These are phyloP conservation scores for Timema podura DNA, from an alignment of 2,888 invertebrate species.

Conservation along the genomic window DNA sequence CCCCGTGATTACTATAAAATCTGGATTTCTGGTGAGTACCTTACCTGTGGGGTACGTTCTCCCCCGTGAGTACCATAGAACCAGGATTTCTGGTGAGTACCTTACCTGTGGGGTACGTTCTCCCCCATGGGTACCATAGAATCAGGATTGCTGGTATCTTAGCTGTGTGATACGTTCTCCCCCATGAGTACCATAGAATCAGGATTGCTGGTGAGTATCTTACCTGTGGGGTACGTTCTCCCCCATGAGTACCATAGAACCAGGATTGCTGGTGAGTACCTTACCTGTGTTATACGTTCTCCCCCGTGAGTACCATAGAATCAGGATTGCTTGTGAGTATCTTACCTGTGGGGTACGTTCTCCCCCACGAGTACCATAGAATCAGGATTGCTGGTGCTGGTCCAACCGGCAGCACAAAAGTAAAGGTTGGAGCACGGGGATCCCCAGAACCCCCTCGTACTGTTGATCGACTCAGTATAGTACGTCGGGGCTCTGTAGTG, in stretches of 20 bases:
- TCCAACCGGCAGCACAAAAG: slow-evolving; percentile 25
- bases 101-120: background rate
- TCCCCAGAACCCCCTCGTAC: slow-evolving; percentile 26
- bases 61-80: too few species aligned
- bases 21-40: too few species aligned
- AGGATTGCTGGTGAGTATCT: too few species aligned
- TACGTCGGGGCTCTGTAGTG: slow-evolving; percentile 28
- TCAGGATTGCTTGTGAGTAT: background rate
- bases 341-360: slow-evolving; percentile 13
- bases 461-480: slow-evolving; percentile 34
- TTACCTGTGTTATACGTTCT: slow-evolving; percentile 1
- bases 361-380: background rate
- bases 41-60: too few species aligned
- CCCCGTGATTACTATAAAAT: too few species aligned
- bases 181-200: too few species aligned
- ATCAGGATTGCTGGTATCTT: too few species aligned
- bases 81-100: too few species aligned
- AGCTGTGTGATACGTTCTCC: too few species aligned
- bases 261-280: too few species aligned
- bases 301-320: background rate
- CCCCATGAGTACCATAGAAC: too few species aligned
- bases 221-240: too few species aligned
- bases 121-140: background rate
- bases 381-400: background rate
- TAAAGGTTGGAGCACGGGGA: slow-evolving; percentile 24